Percentiles rank a stretch among this genome's conserved stretches.
Evolutionary conservation across 2,797 vertebrate species (phyloP).

Genomic region (Melanotaenia parkinsoni): DNA sequence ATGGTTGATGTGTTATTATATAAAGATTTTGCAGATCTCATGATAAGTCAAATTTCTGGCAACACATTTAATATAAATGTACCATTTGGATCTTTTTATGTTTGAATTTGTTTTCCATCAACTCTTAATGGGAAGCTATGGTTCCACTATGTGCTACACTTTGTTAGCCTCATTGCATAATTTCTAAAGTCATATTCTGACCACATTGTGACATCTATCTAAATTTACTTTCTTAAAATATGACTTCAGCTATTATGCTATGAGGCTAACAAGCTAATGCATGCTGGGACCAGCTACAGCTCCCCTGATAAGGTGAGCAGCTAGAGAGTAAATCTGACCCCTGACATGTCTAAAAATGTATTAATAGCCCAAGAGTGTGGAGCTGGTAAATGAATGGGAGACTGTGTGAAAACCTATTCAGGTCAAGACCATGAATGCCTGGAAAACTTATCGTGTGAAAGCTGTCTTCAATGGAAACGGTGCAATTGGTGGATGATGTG

Average conservation of each 20-base stretch:
- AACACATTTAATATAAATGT: too few relatives aligned
- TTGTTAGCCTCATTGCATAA: too few relatives aligned
- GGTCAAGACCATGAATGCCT: constrained; percentile 34
- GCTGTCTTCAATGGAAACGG: constrained; percentile 7
- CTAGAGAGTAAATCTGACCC: constrained; percentile 4
- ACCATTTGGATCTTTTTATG: too few relatives aligned
- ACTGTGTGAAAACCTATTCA: constrained; percentile 18
- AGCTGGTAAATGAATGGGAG: constrained; percentile 6
- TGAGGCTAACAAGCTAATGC: background rate
- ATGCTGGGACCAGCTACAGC: constrained; percentile 7
- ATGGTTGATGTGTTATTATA: too few relatives aligned
- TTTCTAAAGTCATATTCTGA: too few relatives aligned
- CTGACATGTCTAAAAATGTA: constrained; percentile 27
- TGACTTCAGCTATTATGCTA: too few relatives aligned
- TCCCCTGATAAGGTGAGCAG: constrained; percentile 5
- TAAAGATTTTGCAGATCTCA: too few relatives aligned
- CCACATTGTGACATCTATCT: too few relatives aligned
- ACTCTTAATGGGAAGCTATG: background rate
- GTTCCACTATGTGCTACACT: background rate
- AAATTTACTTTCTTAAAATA: too few relatives aligned
- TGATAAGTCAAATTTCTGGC: too few relatives aligned
- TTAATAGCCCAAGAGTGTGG: constrained; percentile 38
- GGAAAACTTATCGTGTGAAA: constrained; percentile 29
- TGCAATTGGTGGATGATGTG: background rate
- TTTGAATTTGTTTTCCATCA: background rate